These are phyloP conservation scores for Anguilla anguilla DNA, from an alignment of 2,797 vertebrate species.

Conservation along the genomic window DNA sequence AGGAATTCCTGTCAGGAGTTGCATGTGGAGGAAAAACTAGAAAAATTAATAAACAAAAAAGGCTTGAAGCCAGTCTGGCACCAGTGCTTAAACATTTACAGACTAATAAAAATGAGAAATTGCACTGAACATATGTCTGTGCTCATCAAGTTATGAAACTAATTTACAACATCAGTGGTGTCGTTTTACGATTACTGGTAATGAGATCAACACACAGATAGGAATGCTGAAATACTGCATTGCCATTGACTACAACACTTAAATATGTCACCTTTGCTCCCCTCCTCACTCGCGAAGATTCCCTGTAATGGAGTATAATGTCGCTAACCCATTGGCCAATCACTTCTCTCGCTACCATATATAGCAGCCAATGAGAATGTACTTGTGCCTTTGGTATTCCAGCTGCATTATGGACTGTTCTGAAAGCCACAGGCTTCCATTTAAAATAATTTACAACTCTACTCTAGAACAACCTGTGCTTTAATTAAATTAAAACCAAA, in stretches of 20 bases:
- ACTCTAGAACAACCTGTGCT: neutral
- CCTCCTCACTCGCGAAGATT: neutral
- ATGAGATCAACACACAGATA: neutral
- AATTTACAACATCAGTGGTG: neutral
- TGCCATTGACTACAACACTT: neutral
- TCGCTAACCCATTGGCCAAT: neutral
- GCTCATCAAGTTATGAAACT: neutral
- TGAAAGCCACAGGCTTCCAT: neutral
- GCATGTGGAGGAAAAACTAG: neutral
- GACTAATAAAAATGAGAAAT: conserved; percentile 1
- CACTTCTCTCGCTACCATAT: neutral
- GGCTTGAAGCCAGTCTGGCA: neutral
- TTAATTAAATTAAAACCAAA: neutral
- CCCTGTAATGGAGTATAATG: neutral
- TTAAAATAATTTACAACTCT: neutral
- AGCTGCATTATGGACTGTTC: neutral
- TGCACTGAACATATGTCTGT: neutral
- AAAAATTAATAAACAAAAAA: neutral
- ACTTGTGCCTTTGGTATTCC: neutral
- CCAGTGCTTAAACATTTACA: neutral
- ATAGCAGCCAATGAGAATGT: neutral
- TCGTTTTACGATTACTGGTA: neutral
- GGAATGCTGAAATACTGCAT: neutral
- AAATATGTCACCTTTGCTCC: neutral
- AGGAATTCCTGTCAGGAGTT: neutral